phyloP scores from a whole-genome alignment of 2,797 vertebrate genomes.

The Falco rusticolus region DNA sequence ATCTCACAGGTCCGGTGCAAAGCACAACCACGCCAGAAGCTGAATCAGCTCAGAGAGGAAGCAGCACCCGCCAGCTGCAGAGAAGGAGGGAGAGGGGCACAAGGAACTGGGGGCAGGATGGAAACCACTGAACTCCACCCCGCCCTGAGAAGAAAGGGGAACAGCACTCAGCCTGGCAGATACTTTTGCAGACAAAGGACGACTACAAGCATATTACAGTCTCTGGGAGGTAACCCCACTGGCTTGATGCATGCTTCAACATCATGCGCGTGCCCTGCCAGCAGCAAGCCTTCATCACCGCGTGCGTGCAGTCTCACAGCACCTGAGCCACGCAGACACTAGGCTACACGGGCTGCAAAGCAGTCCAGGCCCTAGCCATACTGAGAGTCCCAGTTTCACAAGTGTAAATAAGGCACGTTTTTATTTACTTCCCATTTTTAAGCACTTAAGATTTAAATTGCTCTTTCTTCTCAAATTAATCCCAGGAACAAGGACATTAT shows the following conservation, averaged over 20 bases:
- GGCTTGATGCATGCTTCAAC: neutral
- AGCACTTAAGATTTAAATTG: neutral
- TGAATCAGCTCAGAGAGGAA: constrained; percentile 1
- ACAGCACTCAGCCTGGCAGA: neutral
- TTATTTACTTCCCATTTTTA: neutral
- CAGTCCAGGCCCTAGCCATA: neutral
- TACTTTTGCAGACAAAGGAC: neutral
- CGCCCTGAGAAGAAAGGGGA: neutral
- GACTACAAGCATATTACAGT: neutral
- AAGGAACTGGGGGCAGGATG: neutral
- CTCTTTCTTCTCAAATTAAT: neutral
- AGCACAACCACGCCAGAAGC: neutral
- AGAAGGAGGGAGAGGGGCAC: neutral
- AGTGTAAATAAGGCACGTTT: neutral
- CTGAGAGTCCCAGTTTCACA: neutral
- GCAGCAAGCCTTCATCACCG: neutral
- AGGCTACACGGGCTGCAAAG: neutral
- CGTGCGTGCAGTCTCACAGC: rapidly evolving
- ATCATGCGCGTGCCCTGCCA: rapidly evolving
- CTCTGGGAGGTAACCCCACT: neutral
- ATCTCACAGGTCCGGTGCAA: neutral
- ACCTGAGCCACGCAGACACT: neutral
- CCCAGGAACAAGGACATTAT: neutral
- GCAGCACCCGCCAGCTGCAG: constrained; percentile 3
- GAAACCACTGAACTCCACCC: neutral